Conservation (phyloP, 35 echinoderm and acorn worm genomes). For the Apostichopus japonicus region DNA sequence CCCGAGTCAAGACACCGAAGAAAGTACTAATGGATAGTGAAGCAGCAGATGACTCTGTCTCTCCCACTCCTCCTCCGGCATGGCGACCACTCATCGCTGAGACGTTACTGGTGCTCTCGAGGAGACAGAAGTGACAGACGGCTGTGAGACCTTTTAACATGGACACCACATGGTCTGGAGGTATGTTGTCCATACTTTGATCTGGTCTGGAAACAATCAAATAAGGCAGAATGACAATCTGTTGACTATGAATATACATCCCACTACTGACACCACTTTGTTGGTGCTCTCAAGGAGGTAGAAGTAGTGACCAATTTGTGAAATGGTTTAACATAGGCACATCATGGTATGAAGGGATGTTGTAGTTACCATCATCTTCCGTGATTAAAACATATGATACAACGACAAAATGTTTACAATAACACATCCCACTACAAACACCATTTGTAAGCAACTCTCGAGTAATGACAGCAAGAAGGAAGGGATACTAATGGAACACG, state of each 20-base stretch:
- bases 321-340: conserved; percentile 91
- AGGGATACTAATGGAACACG: too few relatives aligned
- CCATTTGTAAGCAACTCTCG: conserved; percentile 70
- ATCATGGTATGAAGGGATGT: conserved; percentile 93
- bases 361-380: conserved; percentile 44
- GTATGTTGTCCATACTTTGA: conserved; percentile 70
- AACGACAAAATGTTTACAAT: neutral
- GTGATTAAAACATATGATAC: too few relatives aligned
- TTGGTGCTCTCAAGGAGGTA: conserved; percentile 87
- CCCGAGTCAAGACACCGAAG: conserved; percentile 87
- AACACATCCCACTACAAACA: neutral
- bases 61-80: conserved; percentile 38
- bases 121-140: conserved; percentile 95
- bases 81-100: conserved; percentile 87
- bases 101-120: conserved; percentile 87
- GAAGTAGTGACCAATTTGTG: conserved; percentile 97
- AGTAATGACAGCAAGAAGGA: neutral
- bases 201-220: conserved; percentile 43
- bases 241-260: neutral
- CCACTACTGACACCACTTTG: conserved; percentile 37
- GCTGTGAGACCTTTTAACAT: conserved; percentile 94
- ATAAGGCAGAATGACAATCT: neutral
- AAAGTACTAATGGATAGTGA: conserved; percentile 75
- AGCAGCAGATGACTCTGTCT: conserved; percentile 62
- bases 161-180: conserved; percentile 95